Conservation (phyloP, 2,888 invertebrate species). For the Caenorhabditis drosophilae region DNA sequence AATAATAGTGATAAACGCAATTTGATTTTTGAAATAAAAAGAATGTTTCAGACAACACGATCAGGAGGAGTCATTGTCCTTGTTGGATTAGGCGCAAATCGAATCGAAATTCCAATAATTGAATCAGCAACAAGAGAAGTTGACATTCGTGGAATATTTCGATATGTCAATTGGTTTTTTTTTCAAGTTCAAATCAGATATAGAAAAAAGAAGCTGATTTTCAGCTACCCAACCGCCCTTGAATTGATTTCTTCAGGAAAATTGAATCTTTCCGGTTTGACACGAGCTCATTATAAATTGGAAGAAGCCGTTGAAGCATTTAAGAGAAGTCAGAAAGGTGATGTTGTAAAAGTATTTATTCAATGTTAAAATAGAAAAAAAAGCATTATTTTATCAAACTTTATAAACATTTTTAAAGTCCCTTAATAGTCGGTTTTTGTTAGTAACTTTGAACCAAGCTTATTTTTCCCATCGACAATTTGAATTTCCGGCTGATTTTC, state of each 20-base stretch:
- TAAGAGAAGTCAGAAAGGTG: constrained; percentile 45
- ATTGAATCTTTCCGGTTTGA: constrained; percentile 47
- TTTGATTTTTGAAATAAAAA: too few relatives aligned
- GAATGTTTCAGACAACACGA: constrained; percentile 78
- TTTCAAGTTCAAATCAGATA: background rate
- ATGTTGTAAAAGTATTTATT: constrained; percentile 63
- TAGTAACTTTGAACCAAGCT: too few relatives aligned
- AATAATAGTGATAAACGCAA: too few relatives aligned
- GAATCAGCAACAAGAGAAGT: constrained; percentile 84
- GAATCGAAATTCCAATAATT: constrained; percentile 82
- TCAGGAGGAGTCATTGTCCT: constrained; percentile 85
- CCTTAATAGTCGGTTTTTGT: too few relatives aligned
- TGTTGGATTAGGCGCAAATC: constrained; percentile 84
- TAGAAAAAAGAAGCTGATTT: constrained; percentile 5
- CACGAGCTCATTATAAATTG: constrained; percentile 55
- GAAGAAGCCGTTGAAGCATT: constrained; percentile 59
- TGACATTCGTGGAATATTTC: constrained; percentile 88
- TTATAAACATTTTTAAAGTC: too few relatives aligned
- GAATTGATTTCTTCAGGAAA: constrained; percentile 50
- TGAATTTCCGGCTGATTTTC: too few relatives aligned
- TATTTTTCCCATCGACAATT: too few relatives aligned
- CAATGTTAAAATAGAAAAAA: constrained; percentile 23
- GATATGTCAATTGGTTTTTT: constrained; percentile 84
- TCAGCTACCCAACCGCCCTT: constrained; percentile 55
- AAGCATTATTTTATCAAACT: too few relatives aligned